Percentiles rank a stretch among this genome's conserved stretches.
These are phyloP conservation scores for Probosciger aterrimus DNA, from an alignment of 2,113 vertebrate genomes.

Conservation along the genomic window DNA sequence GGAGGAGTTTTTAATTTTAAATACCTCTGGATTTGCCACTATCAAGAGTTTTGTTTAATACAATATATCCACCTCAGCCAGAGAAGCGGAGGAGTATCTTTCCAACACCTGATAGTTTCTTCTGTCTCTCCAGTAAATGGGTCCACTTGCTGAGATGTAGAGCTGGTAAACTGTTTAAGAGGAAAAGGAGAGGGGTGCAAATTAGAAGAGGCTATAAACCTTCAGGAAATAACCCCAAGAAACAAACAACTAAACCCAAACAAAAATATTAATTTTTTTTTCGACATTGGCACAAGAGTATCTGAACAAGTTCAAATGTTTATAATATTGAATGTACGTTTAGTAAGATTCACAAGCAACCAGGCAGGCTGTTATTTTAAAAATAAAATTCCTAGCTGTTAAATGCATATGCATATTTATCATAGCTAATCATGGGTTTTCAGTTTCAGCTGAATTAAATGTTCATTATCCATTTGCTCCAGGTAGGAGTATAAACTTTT, in stretches of 20 bases:
- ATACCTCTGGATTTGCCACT: background rate
- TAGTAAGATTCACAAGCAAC: background rate
- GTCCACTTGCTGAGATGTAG: background rate
- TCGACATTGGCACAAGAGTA: background rate
- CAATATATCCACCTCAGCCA: background rate
- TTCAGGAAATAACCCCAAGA: accelerated
- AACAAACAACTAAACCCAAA: background rate
- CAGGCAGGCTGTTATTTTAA: background rate
- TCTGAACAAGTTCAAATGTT: background rate
- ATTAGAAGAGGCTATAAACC: background rate
- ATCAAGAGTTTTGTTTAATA: background rate
- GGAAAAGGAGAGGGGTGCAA: background rate
- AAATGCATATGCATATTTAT: background rate
- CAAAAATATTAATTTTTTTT: background rate
- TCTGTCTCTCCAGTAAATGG: background rate
- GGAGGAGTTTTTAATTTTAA: background rate
- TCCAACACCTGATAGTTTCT: background rate
- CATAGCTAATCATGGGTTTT: background rate
- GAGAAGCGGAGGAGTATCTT: background rate
- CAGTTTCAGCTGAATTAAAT: background rate
- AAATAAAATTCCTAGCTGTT: background rate
- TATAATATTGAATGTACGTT: background rate
- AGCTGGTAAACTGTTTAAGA: background rate
- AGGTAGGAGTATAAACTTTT: background rate
- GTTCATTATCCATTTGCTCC: background rate